Evolutionary conservation across 2,888 invertebrate genomes (phyloP).

Genomic region (Pristionchus entomophagus): DNA sequence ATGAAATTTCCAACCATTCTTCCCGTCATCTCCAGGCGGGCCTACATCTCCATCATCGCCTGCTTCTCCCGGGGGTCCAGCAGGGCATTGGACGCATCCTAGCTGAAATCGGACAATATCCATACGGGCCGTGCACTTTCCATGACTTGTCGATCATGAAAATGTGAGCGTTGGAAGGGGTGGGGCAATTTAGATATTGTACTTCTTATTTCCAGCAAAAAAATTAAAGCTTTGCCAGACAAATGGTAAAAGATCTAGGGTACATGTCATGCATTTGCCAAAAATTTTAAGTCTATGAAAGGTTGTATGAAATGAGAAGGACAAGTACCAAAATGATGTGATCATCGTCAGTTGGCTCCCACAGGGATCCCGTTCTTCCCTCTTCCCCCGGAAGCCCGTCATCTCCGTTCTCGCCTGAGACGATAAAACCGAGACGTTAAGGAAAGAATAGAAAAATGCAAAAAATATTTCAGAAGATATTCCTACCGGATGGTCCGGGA

Average conservation of each 20-base stretch:
- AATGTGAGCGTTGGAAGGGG: no score
- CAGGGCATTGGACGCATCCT: conserved; percentile 43
- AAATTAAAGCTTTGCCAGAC: no score
- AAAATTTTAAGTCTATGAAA: no score
- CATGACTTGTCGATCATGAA: no score
- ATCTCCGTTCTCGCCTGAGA: conserved; percentile 2
- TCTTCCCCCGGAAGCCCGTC: background rate
- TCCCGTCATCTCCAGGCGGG: conserved; percentile 13
- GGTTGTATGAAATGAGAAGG: no score
- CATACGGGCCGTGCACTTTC: no score
- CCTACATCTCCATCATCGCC: conserved; percentile 30
- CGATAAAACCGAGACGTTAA: background rate
- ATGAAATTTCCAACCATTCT: background rate
- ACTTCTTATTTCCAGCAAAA: no score
- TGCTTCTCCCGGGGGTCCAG: conserved; percentile 38
- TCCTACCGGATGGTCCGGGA: conserved; percentile 28
- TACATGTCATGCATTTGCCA: no score
- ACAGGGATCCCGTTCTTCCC: background rate
- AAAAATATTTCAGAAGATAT: background rate
- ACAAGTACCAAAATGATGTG: conserved; percentile 38
- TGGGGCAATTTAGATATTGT: no score
- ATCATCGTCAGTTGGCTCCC: conserved; percentile 40
- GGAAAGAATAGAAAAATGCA: background rate
- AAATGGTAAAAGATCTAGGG: no score
- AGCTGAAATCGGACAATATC: no score